A percentile compares a stretch with the other conserved stretches of the same genome.
Conservation (phyloP, 2,888 invertebrate genomes). For the Oligia latruncula region DNA sequence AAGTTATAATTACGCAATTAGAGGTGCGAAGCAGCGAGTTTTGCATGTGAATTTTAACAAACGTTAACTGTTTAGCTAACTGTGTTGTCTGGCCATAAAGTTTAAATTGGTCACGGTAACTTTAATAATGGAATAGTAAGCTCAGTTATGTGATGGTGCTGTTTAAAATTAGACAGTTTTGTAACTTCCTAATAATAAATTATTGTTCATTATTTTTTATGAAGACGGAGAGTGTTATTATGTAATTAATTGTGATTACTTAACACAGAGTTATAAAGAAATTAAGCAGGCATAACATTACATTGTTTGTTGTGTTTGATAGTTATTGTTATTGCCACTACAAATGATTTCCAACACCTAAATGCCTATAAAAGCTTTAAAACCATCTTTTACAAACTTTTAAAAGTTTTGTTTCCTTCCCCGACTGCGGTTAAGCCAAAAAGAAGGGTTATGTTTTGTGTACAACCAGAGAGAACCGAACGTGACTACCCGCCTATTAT, state of each 20-base stretch:
- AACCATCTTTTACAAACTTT: background rate
- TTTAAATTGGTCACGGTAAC: conserved; percentile 64
- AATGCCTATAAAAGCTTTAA: background rate
- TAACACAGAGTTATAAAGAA: conserved; percentile 15
- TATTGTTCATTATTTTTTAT: conserved; percentile 43
- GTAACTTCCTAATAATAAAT: conserved; percentile 53
- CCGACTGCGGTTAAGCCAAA: background rate
- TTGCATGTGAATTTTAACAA: conserved; percentile 71
- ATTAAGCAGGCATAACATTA: conserved; percentile 7
- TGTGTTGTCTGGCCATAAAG: conserved; percentile 61
- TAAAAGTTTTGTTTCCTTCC: background rate
- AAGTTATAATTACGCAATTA: conserved; percentile 70
- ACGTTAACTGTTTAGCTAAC: conserved; percentile 69
- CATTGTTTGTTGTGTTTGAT: conserved; percentile 6
- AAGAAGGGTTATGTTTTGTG: background rate
- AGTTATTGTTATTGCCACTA: conserved; percentile 2
- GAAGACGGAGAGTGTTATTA: conserved; percentile 28
- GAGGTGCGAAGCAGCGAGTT: conserved; percentile 66
- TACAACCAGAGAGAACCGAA: background rate
- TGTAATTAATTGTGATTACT: conserved; percentile 33
- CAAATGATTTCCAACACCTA: background rate
- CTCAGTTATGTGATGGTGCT: conserved; percentile 48
- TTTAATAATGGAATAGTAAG: conserved; percentile 63
- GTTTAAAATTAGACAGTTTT: conserved; percentile 59
- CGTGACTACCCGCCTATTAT: background rate